A percentile compares a stretch with the other conserved stretches of the same genome.
Evolutionary conservation across 2,113 vertebrate species (phyloP).

Genomic region (Peucedramus taeniatus): DNA sequence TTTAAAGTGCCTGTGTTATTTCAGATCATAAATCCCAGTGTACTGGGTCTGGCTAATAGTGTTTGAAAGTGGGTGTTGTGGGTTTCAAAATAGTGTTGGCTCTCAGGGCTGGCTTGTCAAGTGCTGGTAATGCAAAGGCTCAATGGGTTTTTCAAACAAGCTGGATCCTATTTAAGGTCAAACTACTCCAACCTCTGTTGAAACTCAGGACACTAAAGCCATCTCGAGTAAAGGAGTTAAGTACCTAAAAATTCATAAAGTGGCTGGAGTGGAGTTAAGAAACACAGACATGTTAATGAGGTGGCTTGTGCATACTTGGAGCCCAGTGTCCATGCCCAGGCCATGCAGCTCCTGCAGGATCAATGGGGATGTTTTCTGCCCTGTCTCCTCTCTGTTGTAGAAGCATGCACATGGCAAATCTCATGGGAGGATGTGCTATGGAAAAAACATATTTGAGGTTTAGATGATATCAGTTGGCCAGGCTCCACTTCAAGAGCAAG

Average conservation of each 20-base stretch:
- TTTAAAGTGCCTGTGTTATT: not conserved
- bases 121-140: not conserved
- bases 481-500: not conserved
- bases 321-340: accelerated
- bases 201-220: not conserved
- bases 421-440: not conserved
- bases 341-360: not conserved
- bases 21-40: not conserved
- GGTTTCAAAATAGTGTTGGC: not conserved
- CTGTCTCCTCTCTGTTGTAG: not conserved
- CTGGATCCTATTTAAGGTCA: not conserved
- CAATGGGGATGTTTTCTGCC: not conserved
- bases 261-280: not conserved
- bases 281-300: not conserved
- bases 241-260: not conserved
- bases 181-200: not conserved
- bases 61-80: not conserved
- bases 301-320: not conserved
- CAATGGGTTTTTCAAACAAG: not conserved
- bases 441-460: not conserved
- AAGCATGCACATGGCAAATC: not conserved
- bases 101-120: not conserved
- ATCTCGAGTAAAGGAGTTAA: not conserved
- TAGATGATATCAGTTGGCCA: not conserved
- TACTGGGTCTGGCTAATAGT: not conserved